Percentiles rank a stretch among this genome's conserved stretches.
Evolutionary conservation across 2,888 invertebrate species (phyloP).

Genomic region (Tyria jacobaeae): DNA sequence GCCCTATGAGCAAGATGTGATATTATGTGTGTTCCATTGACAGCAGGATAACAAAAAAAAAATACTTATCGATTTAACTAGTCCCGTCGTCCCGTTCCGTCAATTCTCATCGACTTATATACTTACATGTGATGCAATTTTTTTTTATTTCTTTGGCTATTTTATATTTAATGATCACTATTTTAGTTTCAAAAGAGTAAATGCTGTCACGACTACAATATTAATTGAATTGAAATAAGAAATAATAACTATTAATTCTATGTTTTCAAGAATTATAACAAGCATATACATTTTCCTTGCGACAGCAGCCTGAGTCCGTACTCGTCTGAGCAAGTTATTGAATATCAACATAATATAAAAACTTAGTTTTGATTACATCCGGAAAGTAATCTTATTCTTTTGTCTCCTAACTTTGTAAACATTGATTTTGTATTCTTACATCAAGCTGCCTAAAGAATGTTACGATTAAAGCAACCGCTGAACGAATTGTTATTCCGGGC

Average conservation of each 20-base stretch:
- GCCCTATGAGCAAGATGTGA: too few species aligned
- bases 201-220: too few species aligned
- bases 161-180: too few species aligned
- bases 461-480: constrained; percentile 28
- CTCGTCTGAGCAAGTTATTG: neutral
- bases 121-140: too few species aligned
- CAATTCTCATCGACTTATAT: too few species aligned
- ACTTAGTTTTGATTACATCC: neutral
- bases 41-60: too few species aligned
- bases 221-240: neutral
- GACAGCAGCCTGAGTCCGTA: neutral
- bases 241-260: neutral
- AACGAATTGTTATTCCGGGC: constrained; percentile 51
- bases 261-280: neutral
- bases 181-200: too few species aligned
- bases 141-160: too few species aligned
- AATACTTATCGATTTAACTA: too few species aligned
- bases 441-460: constrained; percentile 26
- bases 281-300: neutral
- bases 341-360: neutral
- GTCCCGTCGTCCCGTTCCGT: too few species aligned
- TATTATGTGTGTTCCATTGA: too few species aligned
- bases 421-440: constrained; percentile 23
- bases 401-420: constrained; percentile 2
- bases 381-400: neutral